Evolutionary conservation across 2,888 invertebrate species (phyloP).

Genomic region (Acheta domesticus): DNA sequence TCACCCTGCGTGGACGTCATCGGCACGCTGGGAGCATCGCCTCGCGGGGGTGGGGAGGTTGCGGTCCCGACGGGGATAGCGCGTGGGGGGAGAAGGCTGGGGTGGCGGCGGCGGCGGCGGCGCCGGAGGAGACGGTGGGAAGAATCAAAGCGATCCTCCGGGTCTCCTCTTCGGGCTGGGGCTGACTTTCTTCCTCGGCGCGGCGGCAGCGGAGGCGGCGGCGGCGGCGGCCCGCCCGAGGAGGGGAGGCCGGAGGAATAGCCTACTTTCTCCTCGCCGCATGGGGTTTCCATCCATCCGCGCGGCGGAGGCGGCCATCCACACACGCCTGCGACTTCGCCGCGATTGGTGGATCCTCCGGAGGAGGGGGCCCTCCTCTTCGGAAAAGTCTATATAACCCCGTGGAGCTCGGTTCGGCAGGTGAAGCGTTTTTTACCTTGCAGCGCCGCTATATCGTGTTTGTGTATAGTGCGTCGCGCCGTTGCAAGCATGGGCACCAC

Average conservation of each 20-base stretch:
- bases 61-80: neutral
- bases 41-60: neutral
- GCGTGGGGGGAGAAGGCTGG: neutral
- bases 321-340: neutral
- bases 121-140: neutral
- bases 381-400: neutral
- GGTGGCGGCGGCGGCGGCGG: neutral
- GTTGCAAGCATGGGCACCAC: neutral
- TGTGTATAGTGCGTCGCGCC: neutral
- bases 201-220: neutral
- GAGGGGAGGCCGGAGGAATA: neutral
- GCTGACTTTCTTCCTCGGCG: neutral
- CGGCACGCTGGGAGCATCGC: neutral
- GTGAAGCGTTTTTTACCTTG: neutral
- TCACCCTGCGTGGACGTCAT: neutral
- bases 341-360: neutral
- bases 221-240: neutral
- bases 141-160: neutral
- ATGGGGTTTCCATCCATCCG: slow-evolving; percentile 7
- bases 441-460: neutral
- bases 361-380: neutral
- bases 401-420: neutral
- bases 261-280: neutral
- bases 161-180: too few relatives aligned
- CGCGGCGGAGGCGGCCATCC: neutral